Conservation (phyloP, 2,797 vertebrate genomes). For the Poeciliopsis gracilis region DNA sequence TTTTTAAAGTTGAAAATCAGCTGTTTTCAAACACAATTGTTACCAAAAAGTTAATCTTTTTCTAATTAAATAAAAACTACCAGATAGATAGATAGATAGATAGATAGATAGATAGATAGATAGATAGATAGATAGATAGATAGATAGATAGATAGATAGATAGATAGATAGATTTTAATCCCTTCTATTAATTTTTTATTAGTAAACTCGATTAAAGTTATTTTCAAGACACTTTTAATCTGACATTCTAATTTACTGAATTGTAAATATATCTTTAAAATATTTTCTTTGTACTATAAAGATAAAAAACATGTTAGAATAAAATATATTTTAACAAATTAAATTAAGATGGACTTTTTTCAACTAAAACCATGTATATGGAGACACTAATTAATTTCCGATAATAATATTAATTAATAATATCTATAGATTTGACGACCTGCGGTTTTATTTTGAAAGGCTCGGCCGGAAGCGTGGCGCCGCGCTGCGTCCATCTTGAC, state of each 20-base stretch:
- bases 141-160: too few relatives aligned
- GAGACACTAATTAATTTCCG: neutral
- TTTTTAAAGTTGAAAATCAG: neutral
- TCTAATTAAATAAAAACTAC: too few relatives aligned
- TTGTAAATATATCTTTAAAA: neutral
- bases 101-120: too few relatives aligned
- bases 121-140: too few relatives aligned
- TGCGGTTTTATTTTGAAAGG: slow-evolving; percentile 58
- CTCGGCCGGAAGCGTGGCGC: slow-evolving; percentile 2
- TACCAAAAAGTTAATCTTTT: too few relatives aligned
- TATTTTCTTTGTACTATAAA: neutral
- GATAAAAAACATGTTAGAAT: neutral
- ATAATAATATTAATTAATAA: too few relatives aligned
- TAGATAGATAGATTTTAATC: too few relatives aligned
- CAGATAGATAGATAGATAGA: too few relatives aligned
- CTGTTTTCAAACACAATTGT: too few relatives aligned
- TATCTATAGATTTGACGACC: neutral
- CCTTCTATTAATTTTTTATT: too few relatives aligned
- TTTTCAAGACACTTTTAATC: neutral
- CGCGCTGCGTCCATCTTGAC: neutral
- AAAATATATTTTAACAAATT: neutral
- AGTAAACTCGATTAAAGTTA: too few relatives aligned
- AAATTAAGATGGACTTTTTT: neutral
- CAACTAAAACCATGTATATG: neutral
- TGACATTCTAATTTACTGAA: neutral